Conservation (phyloP, 2,113 vertebrate species). For the Himantopus leucocephalus region DNA sequence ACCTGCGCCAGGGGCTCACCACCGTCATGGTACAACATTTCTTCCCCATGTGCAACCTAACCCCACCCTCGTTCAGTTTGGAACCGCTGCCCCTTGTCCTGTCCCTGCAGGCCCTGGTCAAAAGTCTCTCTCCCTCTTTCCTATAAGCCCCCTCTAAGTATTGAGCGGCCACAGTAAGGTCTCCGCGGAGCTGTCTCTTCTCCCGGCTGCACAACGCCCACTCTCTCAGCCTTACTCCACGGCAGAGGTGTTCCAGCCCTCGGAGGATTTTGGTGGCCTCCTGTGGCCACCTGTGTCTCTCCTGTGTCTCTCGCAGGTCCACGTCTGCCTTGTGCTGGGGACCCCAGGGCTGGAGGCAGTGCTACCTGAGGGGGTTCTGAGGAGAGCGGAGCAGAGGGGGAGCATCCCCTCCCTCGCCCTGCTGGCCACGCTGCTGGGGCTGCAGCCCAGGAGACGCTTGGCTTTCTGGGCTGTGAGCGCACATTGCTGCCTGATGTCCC, state of each 20-base stretch:
- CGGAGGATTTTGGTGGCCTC: background rate
- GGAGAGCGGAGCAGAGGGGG: background rate
- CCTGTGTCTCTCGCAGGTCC: background rate
- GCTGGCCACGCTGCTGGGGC: background rate
- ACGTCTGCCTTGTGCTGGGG: background rate
- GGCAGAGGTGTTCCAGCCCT: background rate
- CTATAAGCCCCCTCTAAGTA: background rate
- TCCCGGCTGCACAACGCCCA: no score
- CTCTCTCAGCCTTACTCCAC: no score
- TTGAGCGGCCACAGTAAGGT: background rate
- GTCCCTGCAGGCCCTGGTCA: background rate
- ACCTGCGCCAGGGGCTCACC: background rate
- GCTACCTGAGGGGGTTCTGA: background rate
- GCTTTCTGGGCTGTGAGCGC: background rate
- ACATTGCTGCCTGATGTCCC: background rate
- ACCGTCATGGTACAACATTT: rapidly evolving
- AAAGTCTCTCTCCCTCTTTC: background rate
- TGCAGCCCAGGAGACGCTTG: background rate
- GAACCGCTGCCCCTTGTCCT: background rate
- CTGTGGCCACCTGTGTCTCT: background rate
- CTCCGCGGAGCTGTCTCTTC: no score
- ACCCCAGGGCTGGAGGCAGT: background rate
- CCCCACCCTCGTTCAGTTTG: background rate
- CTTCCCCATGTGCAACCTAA: background rate
- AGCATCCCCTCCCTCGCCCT: background rate